Evolutionary conservation across 2,797 vertebrate genomes (phyloP).

Genomic region (Peromyscus nudipes): DNA sequence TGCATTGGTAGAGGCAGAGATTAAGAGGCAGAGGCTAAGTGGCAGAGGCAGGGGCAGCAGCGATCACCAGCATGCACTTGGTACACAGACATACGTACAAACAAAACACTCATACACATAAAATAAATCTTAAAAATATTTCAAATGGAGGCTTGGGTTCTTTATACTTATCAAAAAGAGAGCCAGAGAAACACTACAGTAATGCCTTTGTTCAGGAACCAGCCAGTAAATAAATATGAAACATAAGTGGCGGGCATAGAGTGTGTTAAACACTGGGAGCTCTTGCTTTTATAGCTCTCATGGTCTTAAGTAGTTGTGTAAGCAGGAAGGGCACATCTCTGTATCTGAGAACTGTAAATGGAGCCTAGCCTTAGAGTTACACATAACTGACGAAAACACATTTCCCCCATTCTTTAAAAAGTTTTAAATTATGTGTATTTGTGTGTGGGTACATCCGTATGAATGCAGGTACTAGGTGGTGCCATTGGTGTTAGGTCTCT

Average conservation of each 20-base stretch:
- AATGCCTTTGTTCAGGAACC: conserved; percentile 31
- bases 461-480: background rate
- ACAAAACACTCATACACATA: background rate
- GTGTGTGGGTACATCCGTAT: background rate
- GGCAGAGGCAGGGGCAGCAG: background rate
- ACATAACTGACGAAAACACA: background rate
- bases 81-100: background rate
- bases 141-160: conserved; percentile 3
- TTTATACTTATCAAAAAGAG: conserved; percentile 39
- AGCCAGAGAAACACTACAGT: background rate
- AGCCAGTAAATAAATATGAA: conserved; percentile 32
- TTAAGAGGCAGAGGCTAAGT: background rate
- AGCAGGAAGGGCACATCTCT: background rate
- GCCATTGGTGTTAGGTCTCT: background rate
- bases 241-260: background rate
- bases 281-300: background rate
- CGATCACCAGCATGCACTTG: background rate
- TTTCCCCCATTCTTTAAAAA: background rate
- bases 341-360: background rate
- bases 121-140: background rate
- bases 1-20: background rate
- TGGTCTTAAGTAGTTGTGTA: background rate
- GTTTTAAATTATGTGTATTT: background rate
- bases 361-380: background rate
- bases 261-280: background rate